phyloP scores from a whole-genome alignment of 2,888 invertebrate genomes.

The Sarcophaga carnaria region DNA sequence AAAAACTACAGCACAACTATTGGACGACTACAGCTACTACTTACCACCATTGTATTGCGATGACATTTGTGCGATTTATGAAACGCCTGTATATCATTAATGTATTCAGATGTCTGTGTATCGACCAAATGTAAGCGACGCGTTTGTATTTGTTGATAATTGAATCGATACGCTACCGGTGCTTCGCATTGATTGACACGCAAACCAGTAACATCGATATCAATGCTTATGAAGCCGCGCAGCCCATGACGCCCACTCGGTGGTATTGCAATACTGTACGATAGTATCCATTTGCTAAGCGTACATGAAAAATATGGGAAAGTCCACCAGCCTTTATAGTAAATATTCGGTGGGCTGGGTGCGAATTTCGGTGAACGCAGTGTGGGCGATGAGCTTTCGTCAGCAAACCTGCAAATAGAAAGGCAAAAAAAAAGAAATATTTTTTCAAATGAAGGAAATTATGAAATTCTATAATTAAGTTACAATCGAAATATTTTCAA shows the following conservation, averaged over 20 bases:
- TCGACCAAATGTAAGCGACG: slow-evolving; percentile 73
- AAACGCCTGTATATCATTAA: slow-evolving; percentile 88
- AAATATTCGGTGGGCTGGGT: slow-evolving; percentile 84
- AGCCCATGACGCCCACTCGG: slow-evolving; percentile 83
- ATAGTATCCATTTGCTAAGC: slow-evolving; percentile 90
- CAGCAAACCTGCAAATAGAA: slow-evolving; percentile 83
- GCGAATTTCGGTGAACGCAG: slow-evolving; percentile 86
- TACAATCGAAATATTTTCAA: background rate
- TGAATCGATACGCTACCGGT: slow-evolving; percentile 76
- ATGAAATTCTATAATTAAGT: background rate
- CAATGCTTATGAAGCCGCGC: slow-evolving; percentile 86
- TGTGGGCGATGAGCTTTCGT: slow-evolving; percentile 83
- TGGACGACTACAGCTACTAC: slow-evolving; percentile 71
- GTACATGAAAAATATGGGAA: slow-evolving; percentile 93
- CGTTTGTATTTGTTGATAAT: slow-evolving; percentile 74
- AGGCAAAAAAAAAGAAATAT: background rate
- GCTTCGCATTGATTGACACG: slow-evolving; percentile 94
- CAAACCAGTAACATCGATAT: slow-evolving; percentile 90
- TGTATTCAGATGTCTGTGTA: slow-evolving; percentile 73
- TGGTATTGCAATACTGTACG: slow-evolving; percentile 89
- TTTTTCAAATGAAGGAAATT: background rate
- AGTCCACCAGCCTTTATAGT: slow-evolving; percentile 92
- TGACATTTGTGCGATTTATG: slow-evolving; percentile 96
- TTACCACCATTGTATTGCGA: slow-evolving; percentile 90
- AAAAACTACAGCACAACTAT: too few relatives aligned